Evolutionary conservation across 2,113 vertebrate genomes (phyloP), one percentile per base, ranked within the genome.

Genomic region (Cryptomyrus ogoouensis): DNA sequence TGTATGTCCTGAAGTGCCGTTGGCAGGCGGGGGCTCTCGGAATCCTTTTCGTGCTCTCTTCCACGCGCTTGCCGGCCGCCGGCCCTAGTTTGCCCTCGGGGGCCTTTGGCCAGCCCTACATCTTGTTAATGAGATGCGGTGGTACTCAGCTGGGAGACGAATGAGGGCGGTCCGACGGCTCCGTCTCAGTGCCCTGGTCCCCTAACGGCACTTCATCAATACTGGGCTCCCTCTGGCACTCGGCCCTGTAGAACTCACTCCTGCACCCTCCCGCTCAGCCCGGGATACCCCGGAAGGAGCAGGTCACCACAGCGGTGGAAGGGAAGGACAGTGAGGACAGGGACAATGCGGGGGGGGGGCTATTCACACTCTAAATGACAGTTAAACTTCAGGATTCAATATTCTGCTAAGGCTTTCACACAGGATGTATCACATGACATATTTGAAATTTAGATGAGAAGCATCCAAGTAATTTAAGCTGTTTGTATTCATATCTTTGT

Each of bases 61-160:
- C 49, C 50, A 19, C 31, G n/a, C 5, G 85, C 50, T 10, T 9
- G 47, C 44, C 2, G 5, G 0, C 19, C 31, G 2, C 47, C 49
- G n/a, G 50, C n/a, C 31, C 47, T 15, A 1, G n/a, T 56, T 56
- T 8, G 47, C 85, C 13, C 27, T 2, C 3, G 15, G 31, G 31
- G 50, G 85, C 50, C 44, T 47, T 84, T 50, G 50, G 50, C 85
- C 53, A 88, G 90, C 90, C 91, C 49, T 89, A 52, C 5, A 87
- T 87, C 85, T 87, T 87, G 50, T 39, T 56, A 87, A 87, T 87
- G 85, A 87, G 85, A 87, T 87, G 31, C n/a, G 17, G 50, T 39
- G 85, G 85, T 47, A 39, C 50, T 87, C 50, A 53, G 85, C 49
- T 2, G 85, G 85, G 49, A 35, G 50, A 87, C 31, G 85, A 39